Evolutionary conservation across 2,797 vertebrate species (phyloP).

Genomic region (Anisognathus igniventris): DNA sequence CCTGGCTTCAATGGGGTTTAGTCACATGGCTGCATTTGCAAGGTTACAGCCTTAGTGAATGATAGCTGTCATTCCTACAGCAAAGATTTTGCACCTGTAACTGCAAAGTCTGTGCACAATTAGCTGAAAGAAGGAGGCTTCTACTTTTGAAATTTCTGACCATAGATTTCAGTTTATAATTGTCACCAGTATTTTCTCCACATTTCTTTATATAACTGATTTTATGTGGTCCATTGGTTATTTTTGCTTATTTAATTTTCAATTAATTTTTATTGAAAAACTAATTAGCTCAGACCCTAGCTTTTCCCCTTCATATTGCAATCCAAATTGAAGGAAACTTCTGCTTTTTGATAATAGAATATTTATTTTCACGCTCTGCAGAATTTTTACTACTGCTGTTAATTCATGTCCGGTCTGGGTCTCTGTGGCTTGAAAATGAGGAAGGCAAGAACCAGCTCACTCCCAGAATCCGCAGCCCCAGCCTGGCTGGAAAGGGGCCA

Average conservation of each 20-base stretch:
- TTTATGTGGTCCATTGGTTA: neutral
- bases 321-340: neutral
- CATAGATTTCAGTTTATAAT: neutral
- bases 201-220: neutral
- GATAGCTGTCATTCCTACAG: neutral
- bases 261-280: neutral
- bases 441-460: neutral
- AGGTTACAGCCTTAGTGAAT: neutral
- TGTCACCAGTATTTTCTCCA: fast-evolving
- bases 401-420: neutral
- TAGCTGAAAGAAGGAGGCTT: neutral
- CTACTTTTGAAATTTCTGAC: neutral
- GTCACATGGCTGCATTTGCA: neutral
- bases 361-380: neutral
- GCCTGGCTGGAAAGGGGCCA: fast-evolving
- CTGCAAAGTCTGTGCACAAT: neutral
- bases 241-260: neutral
- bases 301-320: neutral
- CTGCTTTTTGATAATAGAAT: neutral
- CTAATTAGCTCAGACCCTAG: neutral
- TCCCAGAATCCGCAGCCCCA: neutral
- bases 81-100: neutral
- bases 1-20: neutral
- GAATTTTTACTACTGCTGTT: neutral
- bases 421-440: neutral